Percentiles rank a stretch among this genome's conserved stretches.
phyloP scores from a whole-genome alignment of 2,888 invertebrate genomes.

The Mythimna ferrago region DNA sequence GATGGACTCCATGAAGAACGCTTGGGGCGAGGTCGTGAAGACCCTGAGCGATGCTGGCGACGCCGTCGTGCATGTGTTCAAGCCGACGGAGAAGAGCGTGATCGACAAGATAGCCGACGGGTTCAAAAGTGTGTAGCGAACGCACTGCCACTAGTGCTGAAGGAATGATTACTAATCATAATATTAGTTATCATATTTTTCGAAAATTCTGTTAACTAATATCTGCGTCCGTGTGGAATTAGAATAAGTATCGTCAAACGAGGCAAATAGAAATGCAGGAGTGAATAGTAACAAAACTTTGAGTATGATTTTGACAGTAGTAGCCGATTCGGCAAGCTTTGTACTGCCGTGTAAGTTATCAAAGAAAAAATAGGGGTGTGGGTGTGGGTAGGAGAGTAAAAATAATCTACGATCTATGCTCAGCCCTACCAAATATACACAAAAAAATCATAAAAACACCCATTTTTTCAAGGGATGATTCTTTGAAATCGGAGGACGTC shows the following conservation, averaged over 20 bases:
- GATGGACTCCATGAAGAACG: constrained; percentile 83
- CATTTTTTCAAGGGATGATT: too few species aligned
- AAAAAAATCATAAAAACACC: too few species aligned
- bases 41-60: constrained; percentile 83
- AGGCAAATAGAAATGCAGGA: too few species aligned
- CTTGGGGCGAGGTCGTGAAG: constrained; percentile 81
- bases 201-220: neutral
- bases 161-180: constrained; percentile 44
- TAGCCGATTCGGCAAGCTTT: too few species aligned
- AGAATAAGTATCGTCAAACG: neutral
- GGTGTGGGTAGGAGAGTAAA: too few species aligned
- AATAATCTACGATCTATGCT: too few species aligned
- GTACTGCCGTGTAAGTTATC: too few species aligned
- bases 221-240: neutral
- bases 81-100: constrained; percentile 83
- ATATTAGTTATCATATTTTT: constrained; percentile 2
- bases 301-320: too few species aligned
- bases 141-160: constrained; percentile 52
- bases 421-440: too few species aligned
- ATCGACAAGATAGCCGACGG: constrained; percentile 81
- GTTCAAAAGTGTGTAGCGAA: constrained; percentile 73
- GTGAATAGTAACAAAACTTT: too few species aligned
- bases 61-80: constrained; percentile 84
- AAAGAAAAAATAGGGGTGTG: too few species aligned
- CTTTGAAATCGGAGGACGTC: too few species aligned